Base-by-base conservation (phyloP, 2,797 vertebrate species). In the Cephalopachus bancanus region DNA sequence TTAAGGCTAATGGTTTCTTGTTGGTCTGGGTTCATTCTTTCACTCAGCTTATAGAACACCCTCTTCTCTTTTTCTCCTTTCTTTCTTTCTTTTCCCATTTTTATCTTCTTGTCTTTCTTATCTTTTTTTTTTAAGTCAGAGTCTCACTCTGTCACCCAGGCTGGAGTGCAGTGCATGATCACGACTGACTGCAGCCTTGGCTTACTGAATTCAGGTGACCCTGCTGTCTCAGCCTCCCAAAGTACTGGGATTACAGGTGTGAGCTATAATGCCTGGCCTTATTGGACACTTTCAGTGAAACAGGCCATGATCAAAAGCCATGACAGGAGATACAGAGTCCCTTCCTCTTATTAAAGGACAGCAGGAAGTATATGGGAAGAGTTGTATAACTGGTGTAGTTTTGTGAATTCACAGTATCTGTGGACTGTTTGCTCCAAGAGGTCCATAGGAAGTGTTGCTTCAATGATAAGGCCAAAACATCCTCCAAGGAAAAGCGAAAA, bases 1-100 rank as follows among this genome's bases (percentile, higher is more conserved):
- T 80, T 12, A 65, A 33, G 30, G 51, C 10, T 75, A 59, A 67
- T 53, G 17, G 22, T 44, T 94, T 93, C 75, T 94, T 93, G 17
- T 62, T 94, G 28, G 75, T 65, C n/a, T 80, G 59, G 37, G 37
- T 86, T 84, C 10, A 7, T 86, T 69, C 37, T 89, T 83, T 95
- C 20, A 37, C 65, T 95, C 10, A 59, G 24, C 37, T 67, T 76
- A 55, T 57, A 84, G 62, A 79, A 81, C 28, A 76, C 3, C 44
- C 44, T 44, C 44, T 44, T 44, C 44, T 44, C 44, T 44, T 44
- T 44, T 44, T 44, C 44, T 44, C 44, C 44, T 44, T 44, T 44
- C 44, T 44, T 44, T 44, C 44, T 44, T 44, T 37, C 37, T 37
- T 44, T 44, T 44, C 5, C 44, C 44, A 5, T 44, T 44, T 44